A percentile compares a stretch with the other conserved stretches of the same genome.
Evolutionary conservation across 2,797 vertebrate species (phyloP).

Genomic region (Rallus crepitans): DNA sequence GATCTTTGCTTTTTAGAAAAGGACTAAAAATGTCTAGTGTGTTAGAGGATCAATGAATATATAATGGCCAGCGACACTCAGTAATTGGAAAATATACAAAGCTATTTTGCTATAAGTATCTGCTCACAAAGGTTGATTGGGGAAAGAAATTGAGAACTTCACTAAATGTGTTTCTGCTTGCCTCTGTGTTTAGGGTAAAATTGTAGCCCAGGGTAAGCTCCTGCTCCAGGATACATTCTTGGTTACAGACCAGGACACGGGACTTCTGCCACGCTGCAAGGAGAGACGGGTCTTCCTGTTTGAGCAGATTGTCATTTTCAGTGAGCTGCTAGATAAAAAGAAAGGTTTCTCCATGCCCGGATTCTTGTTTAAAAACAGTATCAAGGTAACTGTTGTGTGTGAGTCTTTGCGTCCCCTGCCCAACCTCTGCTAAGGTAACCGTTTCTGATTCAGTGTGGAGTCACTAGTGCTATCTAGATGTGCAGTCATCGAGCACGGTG

Average conservation of each 20-base stretch:
- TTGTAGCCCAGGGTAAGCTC: slow-evolving; percentile 96
- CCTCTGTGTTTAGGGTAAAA: slow-evolving; percentile 89
- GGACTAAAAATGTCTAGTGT: background rate
- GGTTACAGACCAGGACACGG: slow-evolving; percentile 90
- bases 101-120: background rate
- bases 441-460: background rate
- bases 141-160: background rate
- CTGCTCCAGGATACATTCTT: slow-evolving; percentile 96
- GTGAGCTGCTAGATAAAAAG: slow-evolving; percentile 96
- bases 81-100: background rate
- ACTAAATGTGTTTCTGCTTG: background rate
- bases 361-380: slow-evolving; percentile 96
- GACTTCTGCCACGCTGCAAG: slow-evolving; percentile 88
- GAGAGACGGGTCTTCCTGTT: slow-evolving; percentile 98
- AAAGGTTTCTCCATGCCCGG: slow-evolving; percentile 95
- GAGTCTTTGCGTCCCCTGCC: background rate
- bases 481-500: background rate
- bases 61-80: background rate
- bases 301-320: slow-evolving; percentile 98
- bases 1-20: background rate
- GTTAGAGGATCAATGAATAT: background rate
- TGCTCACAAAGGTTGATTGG: background rate
- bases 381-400: slow-evolving; percentile 86
- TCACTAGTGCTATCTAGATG: background rate
- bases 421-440: slow-evolving; percentile 53